Percentiles rank a stretch among this genome's conserved stretches.
These are phyloP conservation scores for Archegozetes longisetosus DNA, from an alignment of 1,140 invertebrate genomes.

Conservation along the genomic window DNA sequence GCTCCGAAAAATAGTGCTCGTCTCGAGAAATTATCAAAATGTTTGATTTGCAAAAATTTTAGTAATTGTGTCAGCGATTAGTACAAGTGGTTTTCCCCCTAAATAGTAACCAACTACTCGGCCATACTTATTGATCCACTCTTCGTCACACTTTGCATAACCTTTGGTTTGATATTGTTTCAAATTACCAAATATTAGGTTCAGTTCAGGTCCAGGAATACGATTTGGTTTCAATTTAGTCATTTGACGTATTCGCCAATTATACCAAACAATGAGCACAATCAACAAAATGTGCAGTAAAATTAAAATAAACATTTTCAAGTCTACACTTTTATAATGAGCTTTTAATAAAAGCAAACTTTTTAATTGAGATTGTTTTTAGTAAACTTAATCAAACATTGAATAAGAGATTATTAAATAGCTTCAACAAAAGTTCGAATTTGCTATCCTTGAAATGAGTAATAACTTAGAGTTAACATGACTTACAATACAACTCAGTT, in stretches of 20 bases:
- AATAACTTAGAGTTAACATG: too few relatives aligned
- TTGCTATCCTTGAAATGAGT: too few relatives aligned
- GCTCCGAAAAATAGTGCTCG: constrained; percentile 14
- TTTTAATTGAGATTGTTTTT: too few relatives aligned
- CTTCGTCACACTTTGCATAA: constrained; percentile 21
- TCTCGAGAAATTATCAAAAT: constrained; percentile 27
- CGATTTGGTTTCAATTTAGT: constrained; percentile 14
- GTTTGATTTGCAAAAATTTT: constrained; percentile 28
- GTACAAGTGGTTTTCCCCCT: constrained; percentile 26
- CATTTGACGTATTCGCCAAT: neutral
- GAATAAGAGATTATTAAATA: too few relatives aligned
- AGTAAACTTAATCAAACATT: too few relatives aligned
- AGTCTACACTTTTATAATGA: too few relatives aligned
- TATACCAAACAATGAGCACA: neutral
- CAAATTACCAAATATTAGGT: constrained; percentile 26
- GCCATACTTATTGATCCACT: constrained; percentile 28
- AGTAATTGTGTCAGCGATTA: constrained; percentile 28
- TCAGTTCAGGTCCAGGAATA: constrained; percentile 27
- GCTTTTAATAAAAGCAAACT: too few relatives aligned
- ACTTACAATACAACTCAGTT: too few relatives aligned
- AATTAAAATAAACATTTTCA: too few relatives aligned
- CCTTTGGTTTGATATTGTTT: neutral
- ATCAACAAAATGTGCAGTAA: too few relatives aligned
- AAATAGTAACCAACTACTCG: constrained; percentile 27
- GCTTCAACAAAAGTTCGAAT: too few relatives aligned